Percentiles rank a stretch among this genome's conserved stretches.
Evolutionary conservation across 2,113 vertebrate species (phyloP).

Genomic region (Megatriorchis doriae): DNA sequence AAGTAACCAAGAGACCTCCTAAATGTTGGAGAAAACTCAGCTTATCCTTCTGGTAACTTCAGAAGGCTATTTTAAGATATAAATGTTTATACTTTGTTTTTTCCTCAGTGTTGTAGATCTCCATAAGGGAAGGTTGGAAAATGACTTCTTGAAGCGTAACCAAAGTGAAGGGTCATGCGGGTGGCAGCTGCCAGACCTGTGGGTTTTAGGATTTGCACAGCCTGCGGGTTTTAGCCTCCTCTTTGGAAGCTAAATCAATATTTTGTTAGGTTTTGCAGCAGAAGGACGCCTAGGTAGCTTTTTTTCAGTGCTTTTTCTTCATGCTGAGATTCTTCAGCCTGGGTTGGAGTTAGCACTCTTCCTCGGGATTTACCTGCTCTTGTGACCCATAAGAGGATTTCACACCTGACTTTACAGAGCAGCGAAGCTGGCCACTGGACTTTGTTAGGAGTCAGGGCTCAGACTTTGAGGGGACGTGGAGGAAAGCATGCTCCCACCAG

Average conservation of each 20-base stretch:
- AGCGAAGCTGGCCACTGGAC: not conserved
- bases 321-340: not conserved
- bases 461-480: not conserved
- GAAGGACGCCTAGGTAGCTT: not conserved
- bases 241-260: not conserved
- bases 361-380: not conserved
- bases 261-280: not conserved
- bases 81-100: not conserved
- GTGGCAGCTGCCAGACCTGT: not conserved
- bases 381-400: not conserved
- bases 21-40: not conserved
- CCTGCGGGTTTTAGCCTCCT: not conserved
- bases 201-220: not conserved
- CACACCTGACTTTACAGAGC: not conserved
- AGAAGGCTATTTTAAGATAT: not conserved
- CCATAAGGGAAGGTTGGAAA: not conserved
- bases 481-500: not conserved
- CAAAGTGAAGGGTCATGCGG: not conserved
- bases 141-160: not conserved
- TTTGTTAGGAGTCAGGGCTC: not conserved
- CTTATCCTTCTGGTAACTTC: not conserved
- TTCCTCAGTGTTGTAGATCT: not conserved
- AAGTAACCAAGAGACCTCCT: not conserved
- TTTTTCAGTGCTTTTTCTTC: not conserved
- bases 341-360: not conserved